Conservation (phyloP, 2,113 vertebrate species). For the Pao palembangensis region DNA sequence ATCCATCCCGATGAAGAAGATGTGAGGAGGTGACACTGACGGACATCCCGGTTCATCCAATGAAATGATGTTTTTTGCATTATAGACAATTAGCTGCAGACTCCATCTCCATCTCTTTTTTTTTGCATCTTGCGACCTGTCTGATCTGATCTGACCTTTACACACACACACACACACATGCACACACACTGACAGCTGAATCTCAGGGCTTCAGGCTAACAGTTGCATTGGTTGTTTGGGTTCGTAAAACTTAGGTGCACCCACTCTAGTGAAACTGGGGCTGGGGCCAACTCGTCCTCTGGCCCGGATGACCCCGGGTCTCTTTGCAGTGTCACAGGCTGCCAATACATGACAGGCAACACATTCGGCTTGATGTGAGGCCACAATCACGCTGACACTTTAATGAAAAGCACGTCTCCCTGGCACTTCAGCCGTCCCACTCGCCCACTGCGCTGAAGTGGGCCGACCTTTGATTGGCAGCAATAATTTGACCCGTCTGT, state of each 20-base stretch:
- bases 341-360: conserved; percentile 53
- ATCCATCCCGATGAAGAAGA: too few relatives aligned
- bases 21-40: too few relatives aligned
- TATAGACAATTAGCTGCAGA: too few relatives aligned
- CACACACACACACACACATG: too few relatives aligned
- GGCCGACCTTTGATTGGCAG: conserved; percentile 41
- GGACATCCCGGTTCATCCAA: too few relatives aligned
- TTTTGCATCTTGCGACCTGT: neutral
- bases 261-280: too few relatives aligned
- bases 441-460: conserved; percentile 9
- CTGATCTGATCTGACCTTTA: too few relatives aligned
- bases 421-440: conserved; percentile 22
- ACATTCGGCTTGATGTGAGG: conserved; percentile 46
- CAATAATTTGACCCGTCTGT: conserved; percentile 53
- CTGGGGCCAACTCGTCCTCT: neutral
- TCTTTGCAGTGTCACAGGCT: conserved; percentile 46
- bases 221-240: too few relatives aligned
- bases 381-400: conserved; percentile 49
- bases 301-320: conserved; percentile 12
- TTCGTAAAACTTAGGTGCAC: too few relatives aligned
- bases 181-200: conserved; percentile 28
- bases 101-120: too few relatives aligned
- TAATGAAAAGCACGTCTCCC: conserved; percentile 52
- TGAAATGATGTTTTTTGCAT: too few relatives aligned
- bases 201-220: neutral